A percentile compares a stretch with the other conserved stretches of the same genome.
These are phyloP conservation scores for Heterohyrax brucei DNA, from an alignment of 2,797 vertebrate genomes.

Conservation along the genomic window DNA sequence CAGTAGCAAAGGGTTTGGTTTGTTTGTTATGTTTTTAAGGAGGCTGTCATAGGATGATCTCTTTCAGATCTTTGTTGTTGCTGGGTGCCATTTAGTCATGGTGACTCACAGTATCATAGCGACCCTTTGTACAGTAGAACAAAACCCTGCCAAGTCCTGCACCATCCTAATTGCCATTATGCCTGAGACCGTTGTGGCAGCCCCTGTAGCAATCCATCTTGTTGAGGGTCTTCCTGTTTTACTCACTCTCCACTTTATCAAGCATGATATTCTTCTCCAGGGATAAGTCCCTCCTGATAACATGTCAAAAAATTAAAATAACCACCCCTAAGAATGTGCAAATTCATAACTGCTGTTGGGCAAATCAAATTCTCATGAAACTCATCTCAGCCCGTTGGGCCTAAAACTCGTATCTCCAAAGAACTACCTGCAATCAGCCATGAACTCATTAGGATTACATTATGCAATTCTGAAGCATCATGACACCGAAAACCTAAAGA, in stretches of 20 bases:
- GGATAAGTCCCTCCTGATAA: no score
- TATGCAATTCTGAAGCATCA: background rate
- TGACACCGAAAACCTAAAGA: background rate
- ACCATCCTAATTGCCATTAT: no score
- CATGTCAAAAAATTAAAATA: conserved; percentile 9
- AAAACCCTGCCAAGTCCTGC: no score
- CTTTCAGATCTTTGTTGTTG: background rate
- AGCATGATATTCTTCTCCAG: no score
- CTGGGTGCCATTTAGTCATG: no score
- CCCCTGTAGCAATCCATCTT: no score
- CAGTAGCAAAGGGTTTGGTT: no score
- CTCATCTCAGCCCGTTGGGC: background rate
- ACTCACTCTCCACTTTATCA: no score
- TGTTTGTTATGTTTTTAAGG: background rate
- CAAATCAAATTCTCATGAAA: background rate
- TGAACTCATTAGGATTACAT: background rate
- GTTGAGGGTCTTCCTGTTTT: no score
- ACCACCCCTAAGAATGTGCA: background rate
- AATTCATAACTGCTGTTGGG: background rate
- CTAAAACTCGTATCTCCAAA: background rate
- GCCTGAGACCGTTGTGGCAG: no score
- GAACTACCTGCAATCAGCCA: background rate
- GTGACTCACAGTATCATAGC: no score
- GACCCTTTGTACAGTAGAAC: no score
- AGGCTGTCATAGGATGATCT: background rate